Conservation (phyloP, 2,888 invertebrate genomes). For the Siphonodentalium dalli region DNA sequence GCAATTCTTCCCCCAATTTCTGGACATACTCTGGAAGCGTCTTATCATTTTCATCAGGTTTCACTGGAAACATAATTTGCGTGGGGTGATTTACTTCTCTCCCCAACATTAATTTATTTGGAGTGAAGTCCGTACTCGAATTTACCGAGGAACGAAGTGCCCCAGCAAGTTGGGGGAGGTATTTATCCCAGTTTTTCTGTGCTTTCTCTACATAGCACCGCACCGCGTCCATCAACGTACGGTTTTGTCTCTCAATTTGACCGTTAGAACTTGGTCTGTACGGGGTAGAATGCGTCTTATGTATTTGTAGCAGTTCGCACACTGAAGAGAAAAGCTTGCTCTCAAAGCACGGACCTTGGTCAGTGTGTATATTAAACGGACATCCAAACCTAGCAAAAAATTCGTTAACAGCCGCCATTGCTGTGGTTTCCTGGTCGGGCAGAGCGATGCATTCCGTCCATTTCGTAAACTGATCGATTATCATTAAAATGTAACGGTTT, state of each 20-base stretch:
- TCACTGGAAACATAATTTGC: too few species aligned
- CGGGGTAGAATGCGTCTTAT: slow-evolving; percentile 13
- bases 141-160: slow-evolving; percentile 14
- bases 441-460: slow-evolving; percentile 1
- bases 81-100: slow-evolving; percentile 9
- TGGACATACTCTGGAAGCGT: not conserved
- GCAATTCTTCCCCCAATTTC: not conserved
- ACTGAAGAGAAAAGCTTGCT: slow-evolving; percentile 4
- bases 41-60: too few species aligned
- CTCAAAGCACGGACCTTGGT: slow-evolving; percentile 17
- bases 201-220: slow-evolving; percentile 7
- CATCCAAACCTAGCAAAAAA: slow-evolving; percentile 13
- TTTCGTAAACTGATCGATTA: slow-evolving; percentile 14
- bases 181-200: slow-evolving; percentile 8
- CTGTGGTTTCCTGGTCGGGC: too few species aligned
- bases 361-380: slow-evolving; percentile 5
- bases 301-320: slow-evolving; percentile 8
- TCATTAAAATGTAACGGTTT: slow-evolving; percentile 16
- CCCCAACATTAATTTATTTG: slow-evolving; percentile 10
- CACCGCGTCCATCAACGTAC: slow-evolving; percentile 10
- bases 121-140: slow-evolving; percentile 10
- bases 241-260: slow-evolving; percentile 7
- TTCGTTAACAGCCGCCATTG: slow-evolving; percentile 3
- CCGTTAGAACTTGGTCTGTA: slow-evolving; percentile 13
- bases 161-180: slow-evolving; percentile 10